Percentiles rank a stretch among this genome's conserved stretches.
These are phyloP conservation scores for Heliconius ismenius DNA, from an alignment of 2,888 invertebrate genomes.

Conservation along the genomic window DNA sequence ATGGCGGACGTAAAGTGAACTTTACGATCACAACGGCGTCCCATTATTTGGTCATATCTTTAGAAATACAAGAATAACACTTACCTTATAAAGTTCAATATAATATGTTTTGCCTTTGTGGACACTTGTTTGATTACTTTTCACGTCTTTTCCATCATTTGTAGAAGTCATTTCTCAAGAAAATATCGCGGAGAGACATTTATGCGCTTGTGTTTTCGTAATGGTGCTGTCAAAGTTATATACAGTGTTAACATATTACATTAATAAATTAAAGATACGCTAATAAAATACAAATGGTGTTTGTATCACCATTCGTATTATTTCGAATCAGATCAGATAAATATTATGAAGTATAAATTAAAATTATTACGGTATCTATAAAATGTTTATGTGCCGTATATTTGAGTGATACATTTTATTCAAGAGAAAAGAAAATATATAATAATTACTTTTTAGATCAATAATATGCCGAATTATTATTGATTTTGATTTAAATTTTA, in stretches of 20 bases:
- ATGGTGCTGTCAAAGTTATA: conserved; percentile 76
- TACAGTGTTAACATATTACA: not conserved
- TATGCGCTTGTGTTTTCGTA: conserved; percentile 82
- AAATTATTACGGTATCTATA: too few relatives aligned
- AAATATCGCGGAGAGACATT: conserved; percentile 82
- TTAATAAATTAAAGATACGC: not conserved
- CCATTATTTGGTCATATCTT: conserved; percentile 52
- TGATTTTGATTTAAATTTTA: too few relatives aligned
- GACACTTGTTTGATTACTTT: conserved; percentile 75
- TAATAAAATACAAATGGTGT: not conserved
- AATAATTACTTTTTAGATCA: too few relatives aligned
- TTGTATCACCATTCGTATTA: too few relatives aligned
- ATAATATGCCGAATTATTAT: too few relatives aligned
- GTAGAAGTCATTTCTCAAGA: conserved; percentile 82
- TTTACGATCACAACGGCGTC: conserved; percentile 75
- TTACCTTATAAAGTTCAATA: conserved; percentile 79
- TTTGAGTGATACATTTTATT: too few relatives aligned
- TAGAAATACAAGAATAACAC: conserved; percentile 58
- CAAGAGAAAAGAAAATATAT: too few relatives aligned
- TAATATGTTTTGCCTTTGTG: conserved; percentile 77
- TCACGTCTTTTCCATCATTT: conserved; percentile 81
- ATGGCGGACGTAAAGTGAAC: conserved; percentile 78
- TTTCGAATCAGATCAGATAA: too few relatives aligned
- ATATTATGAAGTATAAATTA: too few relatives aligned
- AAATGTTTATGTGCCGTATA: too few relatives aligned